Conservation (phyloP, 1,140 invertebrate species). For the Drosophila burlai region DNA sequence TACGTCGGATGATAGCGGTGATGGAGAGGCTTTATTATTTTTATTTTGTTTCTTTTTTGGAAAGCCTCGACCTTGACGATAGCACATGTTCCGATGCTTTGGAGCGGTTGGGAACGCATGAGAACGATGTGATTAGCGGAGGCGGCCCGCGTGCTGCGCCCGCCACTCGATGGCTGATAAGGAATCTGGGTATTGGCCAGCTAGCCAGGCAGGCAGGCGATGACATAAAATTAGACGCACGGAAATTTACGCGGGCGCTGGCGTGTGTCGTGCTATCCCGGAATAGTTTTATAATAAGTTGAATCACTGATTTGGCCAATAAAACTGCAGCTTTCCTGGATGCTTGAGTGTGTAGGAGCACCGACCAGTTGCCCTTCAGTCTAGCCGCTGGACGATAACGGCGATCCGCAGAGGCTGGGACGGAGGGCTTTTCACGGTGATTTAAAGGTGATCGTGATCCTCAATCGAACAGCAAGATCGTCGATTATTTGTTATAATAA, state of each 20-base stretch:
- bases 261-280: constrained; percentile 43
- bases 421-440: constrained; percentile 66
- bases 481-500: constrained; percentile 18
- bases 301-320: constrained; percentile 13
- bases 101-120: constrained; percentile 55
- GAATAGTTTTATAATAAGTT: constrained; percentile 28
- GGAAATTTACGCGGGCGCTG: constrained; percentile 61
- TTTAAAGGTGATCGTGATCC: constrained; percentile 78
- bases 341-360: neutral
- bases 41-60: constrained; percentile 10
- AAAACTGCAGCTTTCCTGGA: neutral
- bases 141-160: constrained; percentile 52
- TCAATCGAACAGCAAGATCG: constrained; percentile 25
- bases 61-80: constrained; percentile 69
- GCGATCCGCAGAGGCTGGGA: neutral
- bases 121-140: constrained; percentile 59
- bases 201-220: constrained; percentile 45
- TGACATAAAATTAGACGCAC: constrained; percentile 51
- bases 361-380: constrained; percentile 40
- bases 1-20: constrained; percentile 53
- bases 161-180: constrained; percentile 44
- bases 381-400: constrained; percentile 28
- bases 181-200: constrained; percentile 40
- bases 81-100: constrained; percentile 34
- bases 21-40: constrained; percentile 38